Evolutionary conservation across 2,797 vertebrate species (phyloP), one percentile per base, ranked within the genome.

Genomic region (Sebastes baramenuke): DNA sequence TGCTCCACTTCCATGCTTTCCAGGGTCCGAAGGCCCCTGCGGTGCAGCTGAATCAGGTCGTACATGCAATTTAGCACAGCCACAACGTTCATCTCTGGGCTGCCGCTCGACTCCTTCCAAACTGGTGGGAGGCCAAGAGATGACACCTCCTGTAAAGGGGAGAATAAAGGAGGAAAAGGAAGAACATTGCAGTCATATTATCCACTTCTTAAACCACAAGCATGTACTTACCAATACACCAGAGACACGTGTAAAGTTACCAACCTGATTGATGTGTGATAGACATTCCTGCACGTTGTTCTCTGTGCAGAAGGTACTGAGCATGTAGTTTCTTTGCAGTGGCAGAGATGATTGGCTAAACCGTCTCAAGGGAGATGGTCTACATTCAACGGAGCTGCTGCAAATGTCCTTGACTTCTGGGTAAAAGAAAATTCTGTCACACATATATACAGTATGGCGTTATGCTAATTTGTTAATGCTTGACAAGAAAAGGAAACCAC

Each of bases 1-100:
- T 98, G 97, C 83, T 97, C 97, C 38, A 96, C 93, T 95, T 99
- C 97, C 91, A 97, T 94, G 85, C 97, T 97, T 94, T 98, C 98
- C 91, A 97, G 92, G 77, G 95, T 92, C 80, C 96, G 94, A 79
- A 98, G 95, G 79, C 95, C 95, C 88, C 96, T 95, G 81, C 89
- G 96, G 79, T 99, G 97, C 84, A 97, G 94, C 92, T 97, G 91
- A 88, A 99, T 96, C 77, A 99, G 96, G 88, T 98, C 97, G 81
- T 98, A 96, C 87, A 98, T 96, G 93, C 96, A 97, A 82, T 99
- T 99, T 75, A 99, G 92, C 77, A 97, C 91, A 52, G 96, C 92
- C 84, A 98, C 92, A 76, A 96, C 88, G 88, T 97, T 96, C 82
- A 98, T 91, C 66, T 93, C 95, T 42, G 91, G 93, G 72, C 87